Evolutionary conservation across 2,888 invertebrate genomes (phyloP), one percentile per base, ranked within the genome.

Genomic region (Ceramica pisi): DNA sequence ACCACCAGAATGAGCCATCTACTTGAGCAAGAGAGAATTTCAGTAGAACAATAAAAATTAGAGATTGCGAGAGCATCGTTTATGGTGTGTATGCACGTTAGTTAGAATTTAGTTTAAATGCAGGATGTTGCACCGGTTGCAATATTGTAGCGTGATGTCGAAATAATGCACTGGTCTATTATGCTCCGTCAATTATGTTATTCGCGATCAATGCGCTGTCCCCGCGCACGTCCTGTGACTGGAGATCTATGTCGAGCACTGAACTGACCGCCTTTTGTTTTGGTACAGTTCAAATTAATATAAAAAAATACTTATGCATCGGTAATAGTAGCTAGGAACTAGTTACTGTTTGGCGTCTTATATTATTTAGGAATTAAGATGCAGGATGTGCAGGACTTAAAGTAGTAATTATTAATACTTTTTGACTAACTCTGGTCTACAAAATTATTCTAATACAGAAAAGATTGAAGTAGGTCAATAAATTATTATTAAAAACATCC

Each of bases 1-100:
- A 75, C 95, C 95, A 95, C 95, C 95, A 94, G 84, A 95, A 95
- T 80, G 93, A 92, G 48, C 95, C 95, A 66, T 93, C 91, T 31
- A 94, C 70, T 88, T 96, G 95, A 51, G 92, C 84, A 10, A 83
- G 75, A 53, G 86, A 88, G 35, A 86, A 78, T 85, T 90, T 90
- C 7, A 88, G 73, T 31, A 89, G 56, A 66, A 90, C 69, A 65
- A 92, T 66, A 14, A 77, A 85, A 55, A 92, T 76, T 21, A 91
- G 66, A 60, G 86, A 51, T 75, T 81, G 83, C 48, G 75, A 75
- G 48, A 88, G 74, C 94, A 94, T 94, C 78, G 79, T 90, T 67
- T 62, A 73, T 50, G 71, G 78, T 81, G 68, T 75, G 80, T 76
- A 73, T 81, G 66, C 81, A 80, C 82, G 86, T 82, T 85, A 85